A percentile compares a stretch with the other conserved stretches of the same genome.
Conservation (phyloP, 1,140 invertebrate species). For the Drosophila carrolli region DNA sequence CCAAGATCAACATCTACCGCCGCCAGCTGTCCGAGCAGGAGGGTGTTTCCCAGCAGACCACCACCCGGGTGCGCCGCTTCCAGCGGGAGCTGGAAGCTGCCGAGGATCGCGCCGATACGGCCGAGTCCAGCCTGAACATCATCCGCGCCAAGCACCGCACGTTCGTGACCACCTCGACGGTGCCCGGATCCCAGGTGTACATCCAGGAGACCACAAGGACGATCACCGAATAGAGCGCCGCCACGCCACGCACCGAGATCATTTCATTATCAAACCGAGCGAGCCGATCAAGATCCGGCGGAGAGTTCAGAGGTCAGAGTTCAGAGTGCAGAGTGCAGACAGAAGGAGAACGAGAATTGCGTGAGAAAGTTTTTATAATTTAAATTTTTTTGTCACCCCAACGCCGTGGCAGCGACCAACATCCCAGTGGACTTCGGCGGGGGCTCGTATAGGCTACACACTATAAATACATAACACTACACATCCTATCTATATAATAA, state of each 20-base stretch:
- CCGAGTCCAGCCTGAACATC: conserved; percentile 96
- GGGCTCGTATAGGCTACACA: conserved; percentile 77
- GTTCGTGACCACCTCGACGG: conserved; percentile 95
- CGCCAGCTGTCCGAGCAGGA: conserved; percentile 98
- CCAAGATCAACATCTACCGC: conserved; percentile 97
- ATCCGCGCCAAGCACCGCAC: conserved; percentile 98
- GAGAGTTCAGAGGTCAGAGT: conserved; percentile 18
- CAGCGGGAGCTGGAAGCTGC: conserved; percentile 98
- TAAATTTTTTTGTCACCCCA: conserved; percentile 72
- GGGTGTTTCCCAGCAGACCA: conserved; percentile 95
- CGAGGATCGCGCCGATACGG: conserved; percentile 97
- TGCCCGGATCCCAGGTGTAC: conserved; percentile 94
- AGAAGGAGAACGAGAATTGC: conserved; percentile 33
- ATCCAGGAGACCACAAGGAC: conserved; percentile 89
- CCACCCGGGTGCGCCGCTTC: conserved; percentile 98
- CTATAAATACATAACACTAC: conserved; percentile 79
- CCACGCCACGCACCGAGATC: conserved; percentile 39
- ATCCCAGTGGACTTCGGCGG: conserved; percentile 47
- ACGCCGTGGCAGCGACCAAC: conserved; percentile 30
- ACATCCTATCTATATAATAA: conserved; percentile 82
- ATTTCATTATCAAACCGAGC: conserved; percentile 42
- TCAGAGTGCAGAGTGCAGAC: conserved; percentile 16
- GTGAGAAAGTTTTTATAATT: conserved; percentile 76
- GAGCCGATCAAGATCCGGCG: conserved; percentile 15
- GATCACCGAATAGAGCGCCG: conserved; percentile 80